Base-by-base conservation (phyloP, 2,113 vertebrate genomes). In the Oncorhynchus nerka region DNA sequence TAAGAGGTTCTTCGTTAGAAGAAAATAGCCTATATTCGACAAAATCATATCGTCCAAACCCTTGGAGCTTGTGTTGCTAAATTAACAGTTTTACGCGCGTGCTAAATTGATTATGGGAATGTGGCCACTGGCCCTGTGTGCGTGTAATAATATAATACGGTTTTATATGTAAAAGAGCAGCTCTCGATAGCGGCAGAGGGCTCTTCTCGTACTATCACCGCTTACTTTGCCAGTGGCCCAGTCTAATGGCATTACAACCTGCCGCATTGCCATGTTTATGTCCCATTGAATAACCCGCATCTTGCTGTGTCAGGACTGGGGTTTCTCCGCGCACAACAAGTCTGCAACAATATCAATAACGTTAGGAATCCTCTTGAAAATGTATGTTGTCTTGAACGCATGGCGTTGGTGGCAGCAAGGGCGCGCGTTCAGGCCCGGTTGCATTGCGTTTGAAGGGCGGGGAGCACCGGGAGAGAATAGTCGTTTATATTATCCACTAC, bases 1-100 rank as follows among this genome's bases (percentile, higher is more conserved):
- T 68, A 90, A 88, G 81, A 75, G 79, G 70, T 84, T 78, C 84
- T 90, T 90, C 83, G 87, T 91, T 81, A 84, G 78, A 5, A 57
- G 74, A 74, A 71, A 71, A 24, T 78, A 80, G 76, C 9, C 39
- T 12, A 3, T 45, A 45, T 45, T 45, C 9, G 9, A 69, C 49
- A 49, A 78, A 83, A 89, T 83, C 81, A 81, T 78, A 77, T 39
- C 65, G 81, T 75, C 76, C 83, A 59, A 68, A 34, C 32, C 19
- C 13, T 11, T 11, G 9, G 9, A 45, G 39, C 39, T 45, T 45
- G 39, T 45, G 39, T 45, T 45, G 39, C 39, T 77, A 76, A 84
- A 55, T 55, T 55, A 55, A 84, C 70, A 75, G 39, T 11, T 45
- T 45, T 45, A 45, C 39, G 39, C 39, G 75, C 49, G 55, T 62